Evolutionary conservation across 2,888 invertebrate genomes (phyloP), one percentile per base, ranked within the genome.

Genomic region (Seira musarum): DNA sequence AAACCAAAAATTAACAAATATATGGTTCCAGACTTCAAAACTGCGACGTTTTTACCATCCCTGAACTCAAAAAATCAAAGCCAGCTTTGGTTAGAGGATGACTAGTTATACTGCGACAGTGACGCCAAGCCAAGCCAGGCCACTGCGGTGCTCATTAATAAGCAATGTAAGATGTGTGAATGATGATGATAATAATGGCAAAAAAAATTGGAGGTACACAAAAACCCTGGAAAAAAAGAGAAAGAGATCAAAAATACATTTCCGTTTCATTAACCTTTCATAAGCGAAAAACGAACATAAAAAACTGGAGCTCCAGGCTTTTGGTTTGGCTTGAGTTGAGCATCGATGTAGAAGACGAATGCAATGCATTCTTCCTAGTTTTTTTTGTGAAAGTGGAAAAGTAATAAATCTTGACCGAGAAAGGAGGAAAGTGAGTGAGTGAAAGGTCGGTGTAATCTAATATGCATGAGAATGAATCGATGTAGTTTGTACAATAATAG

Each of bases 261-360:
- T 76, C 76, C 76, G 76, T 76, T 64, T 76, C 76, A 76, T 76
- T 76, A 76, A 76, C 76, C 76, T 76, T 69, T 63, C 76, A 76
- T 69, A 57, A 40, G 13, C 6, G 40, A 40, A 13, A n/a, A 40
- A 40, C 40, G 40, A 40, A 40, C n/a, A n/a, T n/a, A n/a, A n/a
- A n/a, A n/a, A n/a, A n/a, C n/a, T n/a, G n/a, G n/a, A n/a, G n/a
- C n/a, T n/a, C n/a, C n/a, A n/a, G n/a, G n/a, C n/a, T n/a, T n/a
- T n/a, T n/a, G n/a, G n/a, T n/a, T n/a, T n/a, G n/a, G n/a, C n/a
- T n/a, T n/a, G n/a, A 40, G 40, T 40, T 6, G 40, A 40, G 40
- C n/a, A n/a, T n/a, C n/a, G n/a, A n/a, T n/a, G n/a, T n/a, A n/a
- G n/a, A n/a, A n/a, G n/a, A n/a, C n/a, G n/a, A n/a, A n/a, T n/a